Evolutionary conservation across 1,140 invertebrate species (phyloP).

Genomic region (Drosophila insularis): DNA sequence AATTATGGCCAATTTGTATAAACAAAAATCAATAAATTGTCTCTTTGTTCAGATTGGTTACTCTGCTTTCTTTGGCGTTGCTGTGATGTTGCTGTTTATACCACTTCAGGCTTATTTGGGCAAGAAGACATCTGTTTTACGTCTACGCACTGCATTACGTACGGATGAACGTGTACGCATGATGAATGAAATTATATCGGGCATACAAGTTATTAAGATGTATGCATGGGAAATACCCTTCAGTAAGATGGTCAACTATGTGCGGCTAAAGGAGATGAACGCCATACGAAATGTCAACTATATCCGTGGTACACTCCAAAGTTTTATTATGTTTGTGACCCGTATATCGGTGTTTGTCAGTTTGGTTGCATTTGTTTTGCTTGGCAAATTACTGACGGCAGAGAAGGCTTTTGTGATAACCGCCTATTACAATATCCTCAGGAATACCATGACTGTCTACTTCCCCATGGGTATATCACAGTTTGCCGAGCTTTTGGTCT

Average conservation of each 20-base stretch:
- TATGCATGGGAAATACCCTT: slow-evolving; percentile 94
- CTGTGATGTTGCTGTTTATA: slow-evolving; percentile 90
- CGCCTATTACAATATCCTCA: slow-evolving; percentile 88
- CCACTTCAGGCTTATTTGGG: slow-evolving; percentile 92
- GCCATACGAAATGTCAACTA: slow-evolving; percentile 87
- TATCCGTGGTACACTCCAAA: slow-evolving; percentile 88
- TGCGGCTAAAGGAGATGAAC: slow-evolving; percentile 84
- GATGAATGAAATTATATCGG: slow-evolving; percentile 96
- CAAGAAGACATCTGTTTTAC: slow-evolving; percentile 86
- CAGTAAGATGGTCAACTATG: slow-evolving; percentile 85
- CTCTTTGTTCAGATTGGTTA: slow-evolving; percentile 85
- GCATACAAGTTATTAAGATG: slow-evolving; percentile 96
- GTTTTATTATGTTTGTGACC: slow-evolving; percentile 89
- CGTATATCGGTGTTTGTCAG: slow-evolving; percentile 91
- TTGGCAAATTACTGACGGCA: slow-evolving; percentile 83
- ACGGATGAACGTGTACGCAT: slow-evolving; percentile 93
- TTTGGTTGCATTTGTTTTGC: slow-evolving; percentile 88
- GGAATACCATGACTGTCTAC: slow-evolving; percentile 89
- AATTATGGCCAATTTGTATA: not conserved
- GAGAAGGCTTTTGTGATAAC: slow-evolving; percentile 90
- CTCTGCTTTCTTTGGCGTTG: slow-evolving; percentile 90
- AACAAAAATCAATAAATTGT: not conserved
- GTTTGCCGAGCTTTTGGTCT: slow-evolving; percentile 87
- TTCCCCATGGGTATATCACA: slow-evolving; percentile 87
- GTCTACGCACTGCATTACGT: slow-evolving; percentile 87